Percentiles rank a stretch among this genome's conserved stretches.
Conservation (phyloP, 1,140 invertebrate genomes). For the Eumaeus atala region DNA sequence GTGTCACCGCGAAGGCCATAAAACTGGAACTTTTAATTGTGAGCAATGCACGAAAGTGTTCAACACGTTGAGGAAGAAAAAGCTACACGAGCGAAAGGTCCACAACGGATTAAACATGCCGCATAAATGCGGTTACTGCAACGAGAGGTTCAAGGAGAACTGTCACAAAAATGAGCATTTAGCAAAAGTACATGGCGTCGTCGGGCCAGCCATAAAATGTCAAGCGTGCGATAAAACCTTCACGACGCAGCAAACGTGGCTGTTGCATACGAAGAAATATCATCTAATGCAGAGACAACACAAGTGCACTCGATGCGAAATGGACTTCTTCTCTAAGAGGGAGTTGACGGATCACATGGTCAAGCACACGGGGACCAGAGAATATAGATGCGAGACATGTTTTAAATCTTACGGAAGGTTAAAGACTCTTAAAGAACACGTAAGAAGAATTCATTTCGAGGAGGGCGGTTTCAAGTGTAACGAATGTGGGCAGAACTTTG, state of each 20-base stretch:
- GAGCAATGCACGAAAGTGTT: constrained; percentile 36
- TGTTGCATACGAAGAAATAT: constrained; percentile 42
- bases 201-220: constrained; percentile 34
- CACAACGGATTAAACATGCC: constrained; percentile 32
- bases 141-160: constrained; percentile 37
- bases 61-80: constrained; percentile 34
- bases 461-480: constrained; percentile 50
- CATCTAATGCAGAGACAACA: constrained; percentile 48
- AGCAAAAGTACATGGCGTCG: constrained; percentile 35
- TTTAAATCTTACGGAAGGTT: constrained; percentile 75
- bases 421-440: constrained; percentile 73
- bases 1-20: constrained; percentile 36
- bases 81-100: constrained; percentile 33
- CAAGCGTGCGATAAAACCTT: constrained; percentile 45
- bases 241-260: constrained; percentile 29
- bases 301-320: constrained; percentile 33
- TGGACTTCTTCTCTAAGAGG: constrained; percentile 33
- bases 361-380: constrained; percentile 79
- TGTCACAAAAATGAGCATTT: constrained; percentile 41
- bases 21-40: constrained; percentile 35
- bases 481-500: constrained; percentile 58
- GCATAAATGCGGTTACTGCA: constrained; percentile 45
- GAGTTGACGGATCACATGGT: constrained; percentile 55
- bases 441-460: constrained; percentile 69
- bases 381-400: constrained; percentile 80